Evolutionary conservation across 2,888 invertebrate genomes (phyloP), one percentile per base, ranked within the genome.

Genomic region (Drosophila emarginata): DNA sequence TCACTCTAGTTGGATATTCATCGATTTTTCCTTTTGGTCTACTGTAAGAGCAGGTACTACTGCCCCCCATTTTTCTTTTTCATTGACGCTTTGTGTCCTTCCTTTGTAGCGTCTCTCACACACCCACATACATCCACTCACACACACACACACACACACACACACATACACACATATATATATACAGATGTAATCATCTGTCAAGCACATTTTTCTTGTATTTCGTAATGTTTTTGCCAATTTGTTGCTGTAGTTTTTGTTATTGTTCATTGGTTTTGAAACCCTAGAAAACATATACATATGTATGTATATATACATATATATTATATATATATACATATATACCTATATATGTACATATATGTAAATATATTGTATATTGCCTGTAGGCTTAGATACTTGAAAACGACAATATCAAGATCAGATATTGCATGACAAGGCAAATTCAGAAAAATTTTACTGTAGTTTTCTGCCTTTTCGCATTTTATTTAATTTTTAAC

Each of bases 21-120:
- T 82, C 82, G 82, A 82, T 82, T 82, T 82, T 82, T 81, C 76
- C 74, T 18, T 28, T 56, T 56, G 36, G 54, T 18, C 51, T 39
- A 59, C 45, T 60, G 59, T 61, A 66, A 56, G 51, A 64, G 63
- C 32, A 12, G 40, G 32, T 51, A 67, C 80, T 76, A 83, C 76
- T 83, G 87, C 64, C 86, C 83, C 86, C 78, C 78, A 72, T 86
- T 81, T 45, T 45, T 45, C 45, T 45, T 45, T 45, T 78, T 26
- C 60, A 72, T 64, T 62, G 61, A 61, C 50, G 64, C 52, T 37
- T 65, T 45, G 68, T 67, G 65, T 67, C 71, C 51, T 63, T 63
- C 62, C 39, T 56, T 54, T 69, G 60, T 67, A 18, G n/a, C 21
- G 11, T 56, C 12, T 36, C 21, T 5, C 28, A 28, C n/a, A 12